Conservation (phyloP, 2,113 vertebrate species). For the Ardeotis arabs region DNA sequence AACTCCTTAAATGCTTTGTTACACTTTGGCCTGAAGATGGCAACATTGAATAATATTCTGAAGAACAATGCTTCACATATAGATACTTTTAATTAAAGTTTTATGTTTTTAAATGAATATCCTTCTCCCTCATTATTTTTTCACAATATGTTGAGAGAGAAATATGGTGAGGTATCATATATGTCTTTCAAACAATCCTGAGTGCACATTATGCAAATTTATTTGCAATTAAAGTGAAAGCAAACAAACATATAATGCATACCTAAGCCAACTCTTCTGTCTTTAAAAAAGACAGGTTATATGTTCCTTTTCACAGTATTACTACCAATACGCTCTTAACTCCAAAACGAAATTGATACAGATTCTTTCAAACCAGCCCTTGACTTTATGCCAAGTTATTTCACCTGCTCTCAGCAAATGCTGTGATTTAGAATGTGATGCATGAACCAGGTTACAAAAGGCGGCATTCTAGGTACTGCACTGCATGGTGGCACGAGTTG, state of each 20-base stretch:
- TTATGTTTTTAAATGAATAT: slow-evolving; percentile 51
- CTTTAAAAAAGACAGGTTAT: neutral
- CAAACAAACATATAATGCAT: slow-evolving; percentile 22
- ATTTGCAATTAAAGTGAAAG: slow-evolving; percentile 52
- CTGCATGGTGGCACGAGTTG: neutral
- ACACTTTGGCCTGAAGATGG: slow-evolving; percentile 74
- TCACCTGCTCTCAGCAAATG: neutral
- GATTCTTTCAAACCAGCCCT: neutral
- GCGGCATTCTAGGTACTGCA: neutral
- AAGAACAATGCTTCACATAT: neutral
- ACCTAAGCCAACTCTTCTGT: neutral
- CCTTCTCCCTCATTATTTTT: slow-evolving; percentile 35
- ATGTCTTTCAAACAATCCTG: slow-evolving; percentile 29
- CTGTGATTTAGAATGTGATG: neutral
- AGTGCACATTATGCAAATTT: slow-evolving; percentile 7
- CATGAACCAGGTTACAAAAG: neutral
- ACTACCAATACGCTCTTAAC: neutral
- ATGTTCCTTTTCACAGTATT: neutral
- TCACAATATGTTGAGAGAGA: neutral
- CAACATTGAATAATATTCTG: slow-evolving; percentile 76
- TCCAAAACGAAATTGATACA: neutral
- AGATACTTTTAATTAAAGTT: slow-evolving; percentile 68
- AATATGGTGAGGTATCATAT: neutral
- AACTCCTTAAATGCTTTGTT: neutral
- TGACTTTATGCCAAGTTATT: neutral